Conservation (phyloP, 2,797 vertebrate species). For the Lacerta viridis region DNA sequence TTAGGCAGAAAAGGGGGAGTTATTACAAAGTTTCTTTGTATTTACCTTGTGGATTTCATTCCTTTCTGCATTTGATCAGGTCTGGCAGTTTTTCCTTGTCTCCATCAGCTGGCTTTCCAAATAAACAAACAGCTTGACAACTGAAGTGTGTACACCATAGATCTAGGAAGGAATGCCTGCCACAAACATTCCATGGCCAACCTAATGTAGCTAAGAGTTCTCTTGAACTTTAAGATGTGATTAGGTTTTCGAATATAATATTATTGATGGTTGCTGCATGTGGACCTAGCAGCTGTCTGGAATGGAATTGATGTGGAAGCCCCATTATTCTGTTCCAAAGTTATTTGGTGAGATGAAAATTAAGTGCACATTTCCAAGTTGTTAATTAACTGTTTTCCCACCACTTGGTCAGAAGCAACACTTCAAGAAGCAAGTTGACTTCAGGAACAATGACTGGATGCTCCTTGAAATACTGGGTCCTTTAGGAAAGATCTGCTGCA, state of each 20-base stretch:
- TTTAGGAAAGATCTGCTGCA: background rate
- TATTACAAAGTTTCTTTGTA: background rate
- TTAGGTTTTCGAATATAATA: background rate
- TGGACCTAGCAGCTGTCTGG: background rate
- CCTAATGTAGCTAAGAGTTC: background rate
- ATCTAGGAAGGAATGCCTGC: background rate
- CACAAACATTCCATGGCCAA: background rate
- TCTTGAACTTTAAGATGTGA: background rate
- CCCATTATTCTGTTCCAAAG: background rate
- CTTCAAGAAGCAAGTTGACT: background rate
- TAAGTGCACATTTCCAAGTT: background rate
- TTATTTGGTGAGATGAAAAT: background rate
- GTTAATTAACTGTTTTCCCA: constrained; percentile 7
- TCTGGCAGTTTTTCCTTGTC: background rate
- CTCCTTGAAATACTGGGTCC: background rate
- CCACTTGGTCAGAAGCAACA: background rate
- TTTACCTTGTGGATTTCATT: background rate
- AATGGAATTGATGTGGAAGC: background rate
- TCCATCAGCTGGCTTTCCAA: background rate
- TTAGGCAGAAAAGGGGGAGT: background rate
- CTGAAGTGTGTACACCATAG: background rate
- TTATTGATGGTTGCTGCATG: background rate
- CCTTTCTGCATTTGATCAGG: background rate
- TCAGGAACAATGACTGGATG: background rate
- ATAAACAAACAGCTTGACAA: background rate